These are phyloP conservation scores for Anas platyrhynchos DNA, from an alignment of 2,113 vertebrate genomes.

Conservation along the genomic window DNA sequence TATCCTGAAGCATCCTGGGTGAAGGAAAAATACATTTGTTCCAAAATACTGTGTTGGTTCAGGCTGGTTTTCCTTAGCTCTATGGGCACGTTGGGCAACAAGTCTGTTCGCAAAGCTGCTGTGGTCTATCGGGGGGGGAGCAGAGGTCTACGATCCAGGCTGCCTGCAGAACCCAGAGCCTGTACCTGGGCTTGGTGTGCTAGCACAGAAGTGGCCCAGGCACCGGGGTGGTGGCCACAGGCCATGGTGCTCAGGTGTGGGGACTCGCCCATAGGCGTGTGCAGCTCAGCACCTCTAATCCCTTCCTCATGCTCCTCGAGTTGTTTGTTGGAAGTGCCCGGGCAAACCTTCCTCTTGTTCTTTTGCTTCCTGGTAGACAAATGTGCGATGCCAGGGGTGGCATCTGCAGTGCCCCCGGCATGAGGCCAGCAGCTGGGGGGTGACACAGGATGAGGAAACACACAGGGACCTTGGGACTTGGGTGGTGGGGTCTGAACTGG, in stretches of 20 bases:
- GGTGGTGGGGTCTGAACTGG: too few relatives aligned
- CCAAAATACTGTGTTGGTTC: not conserved
- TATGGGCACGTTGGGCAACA: not conserved
- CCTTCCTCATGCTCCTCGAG: not conserved
- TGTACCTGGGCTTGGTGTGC: not conserved
- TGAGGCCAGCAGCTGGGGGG: not conserved
- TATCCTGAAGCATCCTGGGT: not conserved
- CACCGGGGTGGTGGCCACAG: not conserved
- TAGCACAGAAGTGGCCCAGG: too few relatives aligned
- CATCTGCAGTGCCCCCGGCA: not conserved
- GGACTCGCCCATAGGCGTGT: not conserved
- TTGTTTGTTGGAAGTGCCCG: not conserved
- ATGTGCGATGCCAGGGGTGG: fast-evolving
- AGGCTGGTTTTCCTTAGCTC: not conserved
- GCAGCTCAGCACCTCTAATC: not conserved
- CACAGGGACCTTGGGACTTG: not conserved
- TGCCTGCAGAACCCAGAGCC: not conserved
- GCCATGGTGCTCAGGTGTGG: not conserved
- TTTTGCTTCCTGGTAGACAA: not conserved
- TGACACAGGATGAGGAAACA: not conserved
- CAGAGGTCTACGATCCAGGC: not conserved
- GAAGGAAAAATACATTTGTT: not conserved
- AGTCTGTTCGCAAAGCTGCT: not conserved
- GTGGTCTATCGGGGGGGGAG: not conserved
- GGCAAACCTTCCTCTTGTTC: not conserved